phyloP scores from a whole-genome alignment of 2,888 invertebrate genomes.

The Nezara viridula region DNA sequence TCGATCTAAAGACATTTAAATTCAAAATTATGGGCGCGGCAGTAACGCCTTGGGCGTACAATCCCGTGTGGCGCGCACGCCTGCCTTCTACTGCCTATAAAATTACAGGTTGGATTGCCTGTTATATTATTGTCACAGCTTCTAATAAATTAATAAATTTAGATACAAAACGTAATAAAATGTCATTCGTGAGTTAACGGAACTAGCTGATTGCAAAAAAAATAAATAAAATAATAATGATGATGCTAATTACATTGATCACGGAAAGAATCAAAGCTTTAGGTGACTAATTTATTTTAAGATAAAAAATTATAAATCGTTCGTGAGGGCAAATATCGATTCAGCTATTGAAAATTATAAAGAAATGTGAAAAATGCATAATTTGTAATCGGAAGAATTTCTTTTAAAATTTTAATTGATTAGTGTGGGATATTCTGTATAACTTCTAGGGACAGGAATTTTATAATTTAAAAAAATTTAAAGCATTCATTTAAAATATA shows the following conservation, averaged over 20 bases:
- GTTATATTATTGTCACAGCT: neutral
- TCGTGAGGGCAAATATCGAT: neutral
- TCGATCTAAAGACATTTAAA: constrained; percentile 9
- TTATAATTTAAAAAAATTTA: too few relatives aligned
- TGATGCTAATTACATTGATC: neutral
- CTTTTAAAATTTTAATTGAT: neutral
- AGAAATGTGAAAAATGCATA: neutral
- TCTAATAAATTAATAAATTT: constrained; percentile 9
- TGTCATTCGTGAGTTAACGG: neutral
- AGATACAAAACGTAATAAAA: neutral
- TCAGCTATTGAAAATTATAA: neutral
- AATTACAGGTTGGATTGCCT: neutral
- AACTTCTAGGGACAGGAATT: neutral
- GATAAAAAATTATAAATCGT: neutral
- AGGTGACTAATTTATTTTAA: neutral
- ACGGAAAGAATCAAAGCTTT: neutral
- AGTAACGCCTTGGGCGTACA: neutral
- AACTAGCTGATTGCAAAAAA: neutral
- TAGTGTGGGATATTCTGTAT: too few relatives aligned
- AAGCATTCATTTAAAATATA: too few relatives aligned
- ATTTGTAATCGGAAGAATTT: neutral
- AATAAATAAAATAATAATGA: neutral
- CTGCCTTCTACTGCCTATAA: neutral
- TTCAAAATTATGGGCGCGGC: neutral
- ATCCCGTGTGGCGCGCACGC: neutral